Base-by-base conservation (phyloP, 2,797 vertebrate genomes). In the Coilia nasus region DNA sequence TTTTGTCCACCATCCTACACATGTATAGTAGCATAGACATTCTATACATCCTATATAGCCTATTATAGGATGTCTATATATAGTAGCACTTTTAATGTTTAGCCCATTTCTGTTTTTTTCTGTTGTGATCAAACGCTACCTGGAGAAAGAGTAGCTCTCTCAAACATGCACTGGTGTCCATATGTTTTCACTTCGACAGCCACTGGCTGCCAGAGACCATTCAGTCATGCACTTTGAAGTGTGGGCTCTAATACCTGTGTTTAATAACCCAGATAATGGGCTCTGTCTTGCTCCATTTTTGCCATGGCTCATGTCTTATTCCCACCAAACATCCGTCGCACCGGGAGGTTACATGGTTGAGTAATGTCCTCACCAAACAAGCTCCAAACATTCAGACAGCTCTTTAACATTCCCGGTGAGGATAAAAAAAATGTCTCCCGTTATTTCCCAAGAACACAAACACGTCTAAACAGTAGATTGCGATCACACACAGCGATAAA, bases 381-480 rank as follows among this genome's bases (percentile, higher is more conserved):
- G 31, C 31, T 75, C 67, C 31, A 75, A n/a, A 41, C 31, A 41
- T 41, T 21, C 41, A 35, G 71, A 31, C 35, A 78, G 71, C 71
- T 78, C 71, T 35, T 44, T 10, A 21, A 78, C 6, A 41, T 78
- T 44, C 71, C 71, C 71, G 19, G 10, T 21, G 71, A 44, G 71
- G 19, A 19, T 17, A 78, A 9, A 14, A 54, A 78, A 47, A 62
- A 44, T 82, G 75, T 83, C 50, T 56, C 56, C 81, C 83, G 25
- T 21, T 44, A 75, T 17, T 75, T 75, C 67, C 71, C 19, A 19
- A 19, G 15, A 64, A 75, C 57, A 67, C 67, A 82, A 89, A 84
- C 87, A 89, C 46, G 82, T 83, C 78, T 85, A 88, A 86, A 84
- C 81, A 50, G 50, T 75, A 84, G 50, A 46, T 62, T 82, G 82